Percentiles rank a stretch among this genome's conserved stretches.
phyloP scores from a whole-genome alignment of 2,888 invertebrate genomes.

The Cataglyphis cursor region DNA sequence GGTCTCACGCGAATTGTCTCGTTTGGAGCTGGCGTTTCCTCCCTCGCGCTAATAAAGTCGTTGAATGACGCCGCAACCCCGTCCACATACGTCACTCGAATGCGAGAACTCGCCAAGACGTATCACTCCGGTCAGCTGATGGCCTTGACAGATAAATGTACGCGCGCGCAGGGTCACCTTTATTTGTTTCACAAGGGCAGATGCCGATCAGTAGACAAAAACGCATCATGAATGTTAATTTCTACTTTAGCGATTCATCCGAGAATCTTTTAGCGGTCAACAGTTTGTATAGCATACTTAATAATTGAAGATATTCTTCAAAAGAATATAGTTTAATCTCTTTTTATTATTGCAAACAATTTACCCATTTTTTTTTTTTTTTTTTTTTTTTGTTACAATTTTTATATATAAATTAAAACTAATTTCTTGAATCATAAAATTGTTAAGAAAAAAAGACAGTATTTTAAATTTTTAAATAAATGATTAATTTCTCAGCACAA shows the following conservation, averaged over 20 bases:
- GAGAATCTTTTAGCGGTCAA: neutral
- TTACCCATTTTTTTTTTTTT: neutral
- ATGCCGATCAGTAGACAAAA: constrained; percentile 66
- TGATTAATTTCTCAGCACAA: neutral
- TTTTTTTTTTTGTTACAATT: neutral
- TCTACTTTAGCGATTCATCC: neutral
- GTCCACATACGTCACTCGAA: constrained; percentile 43
- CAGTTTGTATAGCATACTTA: neutral
- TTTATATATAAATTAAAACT: neutral
- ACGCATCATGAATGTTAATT: constrained; percentile 80
- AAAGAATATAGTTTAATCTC: neutral
- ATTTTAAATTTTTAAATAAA: neutral
- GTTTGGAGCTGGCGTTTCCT: constrained; percentile 66
- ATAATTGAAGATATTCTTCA: neutral
- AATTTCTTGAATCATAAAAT: neutral
- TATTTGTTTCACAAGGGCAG: constrained; percentile 81
- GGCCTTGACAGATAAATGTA: constrained; percentile 82
- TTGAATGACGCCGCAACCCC: constrained; percentile 76
- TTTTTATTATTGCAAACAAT: neutral
- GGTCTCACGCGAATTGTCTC: constrained; percentile 78
- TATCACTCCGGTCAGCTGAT: constrained; percentile 75
- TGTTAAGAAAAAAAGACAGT: neutral
- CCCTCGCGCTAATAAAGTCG: constrained; percentile 79
- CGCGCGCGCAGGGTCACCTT: constrained; percentile 78
- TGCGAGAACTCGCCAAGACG: constrained; percentile 40